A percentile compares a stretch with the other conserved stretches of the same genome.
Conservation (phyloP, 2,797 vertebrate species). For the Buceros bicornis region DNA sequence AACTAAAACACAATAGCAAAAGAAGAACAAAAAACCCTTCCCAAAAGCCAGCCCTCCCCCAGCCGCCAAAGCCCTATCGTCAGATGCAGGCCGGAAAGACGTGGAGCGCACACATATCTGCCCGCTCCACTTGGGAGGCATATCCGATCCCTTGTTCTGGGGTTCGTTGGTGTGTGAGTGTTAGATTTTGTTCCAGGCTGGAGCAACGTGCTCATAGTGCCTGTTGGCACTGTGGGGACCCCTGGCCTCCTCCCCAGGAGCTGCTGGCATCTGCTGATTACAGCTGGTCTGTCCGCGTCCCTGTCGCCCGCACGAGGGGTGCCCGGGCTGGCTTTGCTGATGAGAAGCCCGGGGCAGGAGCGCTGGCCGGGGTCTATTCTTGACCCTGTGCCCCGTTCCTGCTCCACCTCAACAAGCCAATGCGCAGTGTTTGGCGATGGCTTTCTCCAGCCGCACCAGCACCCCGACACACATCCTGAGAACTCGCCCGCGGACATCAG, state of each 20-base stretch:
- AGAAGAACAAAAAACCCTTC: neutral
- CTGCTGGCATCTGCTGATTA: neutral
- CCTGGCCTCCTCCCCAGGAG: accelerated
- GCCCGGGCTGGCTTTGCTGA: neutral
- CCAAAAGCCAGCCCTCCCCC: neutral
- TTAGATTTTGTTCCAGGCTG: neutral
- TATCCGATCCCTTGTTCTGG: accelerated
- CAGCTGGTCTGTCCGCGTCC: neutral
- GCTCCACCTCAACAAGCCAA: neutral
- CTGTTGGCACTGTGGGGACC: accelerated
- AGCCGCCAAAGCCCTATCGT: neutral
- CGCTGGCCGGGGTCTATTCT: neutral
- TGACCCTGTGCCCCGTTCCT: neutral
- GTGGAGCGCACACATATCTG: neutral
- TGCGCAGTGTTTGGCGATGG: neutral
- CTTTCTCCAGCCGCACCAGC: neutral
- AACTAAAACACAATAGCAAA: neutral
- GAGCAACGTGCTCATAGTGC: neutral
- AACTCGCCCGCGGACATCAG: accelerated
- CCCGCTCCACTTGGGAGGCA: neutral
- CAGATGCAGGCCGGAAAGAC: neutral
- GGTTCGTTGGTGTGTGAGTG: neutral
- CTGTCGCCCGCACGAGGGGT: accelerated
- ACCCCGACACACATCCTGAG: accelerated
- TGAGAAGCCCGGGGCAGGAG: neutral